Evolutionary conservation across 2,888 invertebrate genomes (phyloP).

Genomic region (Pyrrhia umbra): DNA sequence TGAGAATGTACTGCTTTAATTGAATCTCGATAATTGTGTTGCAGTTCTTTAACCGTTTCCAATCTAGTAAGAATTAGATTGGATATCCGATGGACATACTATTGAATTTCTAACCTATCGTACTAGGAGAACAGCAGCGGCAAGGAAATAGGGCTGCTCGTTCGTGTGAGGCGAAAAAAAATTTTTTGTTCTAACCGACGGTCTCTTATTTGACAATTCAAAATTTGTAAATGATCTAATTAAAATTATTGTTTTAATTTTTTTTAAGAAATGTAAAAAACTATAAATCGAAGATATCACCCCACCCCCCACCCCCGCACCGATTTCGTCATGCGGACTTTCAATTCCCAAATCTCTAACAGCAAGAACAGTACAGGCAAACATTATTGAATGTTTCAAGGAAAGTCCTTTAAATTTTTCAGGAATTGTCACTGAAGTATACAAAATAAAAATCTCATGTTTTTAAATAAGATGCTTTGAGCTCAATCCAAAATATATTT

Average conservation of each 20-base stretch:
- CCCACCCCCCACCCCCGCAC: too few species aligned
- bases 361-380: not conserved
- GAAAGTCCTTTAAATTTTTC: not conserved
- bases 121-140: not conserved
- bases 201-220: too few species aligned
- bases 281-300: too few species aligned
- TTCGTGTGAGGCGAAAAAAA: too few species aligned
- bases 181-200: too few species aligned
- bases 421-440: not conserved
- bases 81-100: too few species aligned
- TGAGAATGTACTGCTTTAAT: not conserved
- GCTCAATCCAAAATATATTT: conserved; percentile 12
- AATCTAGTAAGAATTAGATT: too few species aligned
- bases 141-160: not conserved
- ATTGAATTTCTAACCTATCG: not conserved
- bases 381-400: not conserved
- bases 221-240: too few species aligned
- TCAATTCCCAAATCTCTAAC: too few species aligned
- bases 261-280: too few species aligned
- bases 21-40: not conserved
- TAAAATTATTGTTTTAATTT: too few species aligned
- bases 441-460: conserved; percentile 9
- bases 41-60: not conserved
- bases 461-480: conserved; percentile 21
- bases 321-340: too few species aligned